Base-by-base conservation (phyloP, 2,797 vertebrate genomes). In the Limnodromus scolopaceus region DNA sequence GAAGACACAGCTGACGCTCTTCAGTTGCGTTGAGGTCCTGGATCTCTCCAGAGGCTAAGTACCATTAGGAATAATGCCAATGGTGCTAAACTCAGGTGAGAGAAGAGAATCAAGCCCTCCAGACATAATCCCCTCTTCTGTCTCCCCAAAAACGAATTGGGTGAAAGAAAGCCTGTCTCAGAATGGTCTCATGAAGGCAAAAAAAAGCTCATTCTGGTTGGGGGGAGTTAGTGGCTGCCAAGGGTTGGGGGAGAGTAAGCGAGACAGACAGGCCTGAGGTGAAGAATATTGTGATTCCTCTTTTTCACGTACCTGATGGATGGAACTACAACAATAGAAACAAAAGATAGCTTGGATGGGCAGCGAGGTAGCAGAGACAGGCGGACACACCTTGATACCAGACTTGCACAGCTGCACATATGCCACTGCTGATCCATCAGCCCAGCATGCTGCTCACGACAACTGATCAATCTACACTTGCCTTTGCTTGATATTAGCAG, bases 391-490 rank as follows among this genome's bases (percentile, higher is more conserved):
- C 95, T 96, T 79, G 32, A 49, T 91, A 92, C 92, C 96, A 96
- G 96, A 84, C 94, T 93, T 91, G 93, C 96, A 95, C 95, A 97
- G 96, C 96, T 97, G 96, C 81, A 80, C 91, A 84, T 91, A 88
- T 76, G 93, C 92, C 95, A 91, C 88, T 45, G 92, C 92, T 97
- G 96, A 94, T 97, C 86, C 92, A 97, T 93, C 97, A 96, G 97
- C 90, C 13, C 57, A 87, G 96, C 78, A 86, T 81, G 93, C 84
- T 70, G 46, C 94, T 66, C 13, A 25, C 11, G 6, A 27, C 22
- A 30, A 69, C 93, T 91, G 92, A 97, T 97, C 95, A 93, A 58
- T 94, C 95, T 95, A 78, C 87, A 16, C 80, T 71, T 93, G 84
- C 92, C 90, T 70, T 86, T 90, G 87, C 79, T 91, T 94, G 89